Base-by-base conservation (phyloP, 2,888 invertebrate genomes). In the Digitonthophagus gazella region DNA sequence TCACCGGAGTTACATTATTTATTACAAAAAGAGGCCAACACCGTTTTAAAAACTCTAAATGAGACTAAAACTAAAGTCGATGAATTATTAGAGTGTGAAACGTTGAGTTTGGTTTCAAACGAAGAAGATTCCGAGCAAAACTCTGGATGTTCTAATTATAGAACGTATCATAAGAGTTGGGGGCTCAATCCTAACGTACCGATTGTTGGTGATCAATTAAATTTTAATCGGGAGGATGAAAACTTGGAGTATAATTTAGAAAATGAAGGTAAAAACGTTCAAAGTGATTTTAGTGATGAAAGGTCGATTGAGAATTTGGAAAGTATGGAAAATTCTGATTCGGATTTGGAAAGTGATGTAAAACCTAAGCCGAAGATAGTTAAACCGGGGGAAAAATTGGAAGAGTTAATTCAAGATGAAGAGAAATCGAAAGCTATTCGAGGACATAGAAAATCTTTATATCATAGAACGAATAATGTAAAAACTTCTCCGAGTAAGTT, bases 371-470 rank as follows among this genome's bases (percentile, higher is more conserved):
- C 89, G 0, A 88, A 87, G 78, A 88, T 89, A 67, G 84, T 85
- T 2, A 89, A 89, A 77, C 89, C 89, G 0, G 78, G 77, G 54
- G 73, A 77, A 5, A 73, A 71, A 19, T 80, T 80, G 63, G 80
- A 84, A 57, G 84, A 84, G 68, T 64, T 61, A 5, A 76, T 74
- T 18, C 76, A 77, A 66, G 69, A 44, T 4, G 71, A 69, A 15
- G 76, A 76, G 64, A 73, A 68, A 54, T 70, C 72, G 1, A 83
- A 83, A 77, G 78, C 75, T 2, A 78, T 82, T 57, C 72, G 91
- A 68, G 92, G 92, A 0, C 83, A 90, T 64, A 86, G 91, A 76
- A 91, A 90, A 80, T 88, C 90, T 0, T 83, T 90, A 56, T 93
- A 93, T 79, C 28, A 44, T 5, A 6, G 28, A 44, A 44, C 6